Percentiles rank a stretch among this genome's conserved stretches.
phyloP scores from a whole-genome alignment of 1,140 invertebrate genomes.

The Octopus sinensis region DNA sequence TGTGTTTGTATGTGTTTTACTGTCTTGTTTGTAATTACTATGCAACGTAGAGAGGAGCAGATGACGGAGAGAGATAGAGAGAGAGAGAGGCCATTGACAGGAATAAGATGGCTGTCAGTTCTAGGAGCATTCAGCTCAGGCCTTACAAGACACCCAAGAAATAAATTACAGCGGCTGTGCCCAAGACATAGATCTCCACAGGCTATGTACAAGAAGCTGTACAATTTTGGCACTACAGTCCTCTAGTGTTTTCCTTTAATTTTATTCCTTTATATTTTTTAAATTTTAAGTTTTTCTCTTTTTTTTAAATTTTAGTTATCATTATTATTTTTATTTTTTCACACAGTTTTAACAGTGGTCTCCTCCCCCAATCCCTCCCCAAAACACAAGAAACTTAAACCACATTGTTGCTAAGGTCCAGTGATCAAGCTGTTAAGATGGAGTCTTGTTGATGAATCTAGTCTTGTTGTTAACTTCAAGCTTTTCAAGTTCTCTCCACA shows the following conservation, averaged over 20 bases:
- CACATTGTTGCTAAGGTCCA: neutral
- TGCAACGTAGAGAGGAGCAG: no score
- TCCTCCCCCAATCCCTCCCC: slow-evolving; percentile 1
- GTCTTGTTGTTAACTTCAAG: slow-evolving; percentile 44
- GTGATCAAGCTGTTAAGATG: neutral
- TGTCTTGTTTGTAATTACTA: no score
- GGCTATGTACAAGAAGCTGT: slow-evolving; percentile 14
- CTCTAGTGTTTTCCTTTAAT: neutral
- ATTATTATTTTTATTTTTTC: neutral
- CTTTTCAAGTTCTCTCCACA: slow-evolving; percentile 57
- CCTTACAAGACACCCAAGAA: slow-evolving; percentile 5
- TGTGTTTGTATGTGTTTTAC: no score
- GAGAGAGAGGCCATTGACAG: neutral
- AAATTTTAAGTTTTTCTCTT: neutral
- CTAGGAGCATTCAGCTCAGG: neutral
- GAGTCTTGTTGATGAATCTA: slow-evolving; percentile 6
- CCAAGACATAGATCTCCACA: slow-evolving; percentile 10
- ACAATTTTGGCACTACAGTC: slow-evolving; percentile 11
- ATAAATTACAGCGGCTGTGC: slow-evolving; percentile 5
- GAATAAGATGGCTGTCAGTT: neutral
- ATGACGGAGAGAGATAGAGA: neutral
- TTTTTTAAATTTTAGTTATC: neutral
- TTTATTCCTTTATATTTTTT: neutral
- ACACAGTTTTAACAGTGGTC: slow-evolving; percentile 10
- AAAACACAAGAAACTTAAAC: neutral